These are phyloP conservation scores for Pangasius sanitwongsei DNA, from an alignment of 2,797 vertebrate species.

Conservation along the genomic window DNA sequence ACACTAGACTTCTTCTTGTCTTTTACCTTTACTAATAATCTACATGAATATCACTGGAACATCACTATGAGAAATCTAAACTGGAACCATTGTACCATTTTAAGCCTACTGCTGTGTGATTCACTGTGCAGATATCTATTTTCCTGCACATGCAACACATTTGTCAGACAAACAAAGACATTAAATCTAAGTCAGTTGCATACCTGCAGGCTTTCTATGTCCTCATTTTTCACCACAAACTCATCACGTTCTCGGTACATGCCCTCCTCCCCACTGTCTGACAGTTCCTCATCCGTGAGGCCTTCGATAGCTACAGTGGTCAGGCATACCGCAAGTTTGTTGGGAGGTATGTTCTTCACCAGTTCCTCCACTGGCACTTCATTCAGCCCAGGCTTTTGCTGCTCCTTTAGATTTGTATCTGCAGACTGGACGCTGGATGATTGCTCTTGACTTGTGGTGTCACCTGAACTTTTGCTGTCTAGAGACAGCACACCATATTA, in stretches of 20 bases:
- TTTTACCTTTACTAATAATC: neutral
- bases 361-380: slow-evolving; percentile 64
- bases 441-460: slow-evolving; percentile 76
- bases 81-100: no score
- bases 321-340: slow-evolving; percentile 81
- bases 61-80: neutral
- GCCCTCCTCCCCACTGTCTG: slow-evolving; percentile 94
- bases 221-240: slow-evolving; percentile 97
- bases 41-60: neutral
- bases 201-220: slow-evolving; percentile 92
- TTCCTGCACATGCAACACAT: neutral
- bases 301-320: slow-evolving; percentile 88
- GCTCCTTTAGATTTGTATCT: slow-evolving; percentile 69
- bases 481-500: slow-evolving; percentile 36
- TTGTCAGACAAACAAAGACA: neutral
- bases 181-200: slow-evolving; percentile 20
- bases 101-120: neutral
- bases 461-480: slow-evolving; percentile 66
- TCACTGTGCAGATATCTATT: neutral
- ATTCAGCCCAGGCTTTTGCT: slow-evolving; percentile 59
- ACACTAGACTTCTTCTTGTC: neutral
- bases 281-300: slow-evolving; percentile 89
- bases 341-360: slow-evolving; percentile 71
- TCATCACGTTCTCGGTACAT: slow-evolving; percentile 97
- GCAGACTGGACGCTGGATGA: slow-evolving; percentile 66